Evolutionary conservation across 2,113 vertebrate genomes (phyloP).

Genomic region (Piliocolobus tephrosceles): DNA sequence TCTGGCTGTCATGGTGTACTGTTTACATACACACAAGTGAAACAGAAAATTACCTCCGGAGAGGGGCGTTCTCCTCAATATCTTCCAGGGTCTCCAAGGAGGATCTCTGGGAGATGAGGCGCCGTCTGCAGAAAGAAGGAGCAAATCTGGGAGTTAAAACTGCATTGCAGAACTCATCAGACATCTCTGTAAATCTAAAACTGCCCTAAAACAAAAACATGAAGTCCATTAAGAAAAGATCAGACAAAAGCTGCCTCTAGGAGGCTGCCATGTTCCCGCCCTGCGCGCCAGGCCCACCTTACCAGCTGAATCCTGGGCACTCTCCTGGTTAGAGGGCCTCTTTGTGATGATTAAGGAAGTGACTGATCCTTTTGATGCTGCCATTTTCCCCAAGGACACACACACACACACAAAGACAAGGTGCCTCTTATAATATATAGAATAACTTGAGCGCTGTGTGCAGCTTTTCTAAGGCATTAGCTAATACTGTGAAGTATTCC

Average conservation of each 20-base stretch:
- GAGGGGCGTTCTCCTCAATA: conserved; percentile 98
- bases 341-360: neutral
- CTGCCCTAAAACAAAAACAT: neutral
- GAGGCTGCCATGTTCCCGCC: neutral
- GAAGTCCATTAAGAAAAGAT: neutral
- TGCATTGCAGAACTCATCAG: neutral
- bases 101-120: conserved; percentile 97
- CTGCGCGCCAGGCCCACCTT: neutral
- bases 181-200: neutral
- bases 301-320: neutral
- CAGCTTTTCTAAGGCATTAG: neutral
- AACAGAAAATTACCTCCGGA: conserved; percentile 89
- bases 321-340: neutral
- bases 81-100: conserved; percentile 99
- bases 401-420: neutral
- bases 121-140: conserved; percentile 85
- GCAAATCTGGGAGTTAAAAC: neutral
- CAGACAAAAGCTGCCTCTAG: neutral
- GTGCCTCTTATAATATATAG: neutral
- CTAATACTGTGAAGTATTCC: neutral
- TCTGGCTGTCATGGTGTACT: neutral
- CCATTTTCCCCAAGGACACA: neutral
- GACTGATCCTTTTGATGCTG: neutral
- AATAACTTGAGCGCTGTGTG: neutral
- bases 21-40: accelerated